Evolutionary conservation across 2,113 vertebrate species (phyloP), one percentile per base, ranked within the genome.

Genomic region (Anoplopoma fimbria): DNA sequence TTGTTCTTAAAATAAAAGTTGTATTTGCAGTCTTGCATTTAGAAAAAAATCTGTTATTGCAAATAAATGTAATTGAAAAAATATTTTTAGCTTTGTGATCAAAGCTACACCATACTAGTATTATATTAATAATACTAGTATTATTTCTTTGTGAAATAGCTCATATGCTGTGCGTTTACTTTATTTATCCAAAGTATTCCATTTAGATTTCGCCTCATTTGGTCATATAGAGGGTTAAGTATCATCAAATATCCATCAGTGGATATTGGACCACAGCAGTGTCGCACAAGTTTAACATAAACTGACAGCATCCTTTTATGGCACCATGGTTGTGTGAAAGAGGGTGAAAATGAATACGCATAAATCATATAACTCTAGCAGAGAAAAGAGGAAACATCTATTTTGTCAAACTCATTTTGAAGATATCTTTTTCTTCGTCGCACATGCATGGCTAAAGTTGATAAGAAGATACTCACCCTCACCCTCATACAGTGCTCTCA

Each of bases 341-440:
- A 58, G 9, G 36, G 23, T 27, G 40, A 72, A 0, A 8, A 69
- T 40, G 10, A 42, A 36, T n/a, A 5, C 27, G 19, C 19, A 75
- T 67, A 27, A 65, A 53, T 36, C 63, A 70, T 8, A 19, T 5
- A 10, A 42, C 75, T 51, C 31, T 0, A 33, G 42, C 31, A 49
- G 40, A 61, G 19, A 83, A 23, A 10, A 60, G 40, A 34, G 21
- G 13, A 70, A 38, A 65, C 15, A 17, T 27, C 0, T 8, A 9
- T 65, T 49, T 36, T 70, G 55, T 60, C n/a, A 34, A 25, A 27
- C 72, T 72, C 33, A 34, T 64, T 64, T 34, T 5, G 10, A 58
- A 3, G n/a, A n/a, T n/a, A n/a, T 36, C 3, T 36, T 38, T 70
- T 23, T 13, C 5, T 14, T 33, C 33, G 1, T 49, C 10, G 0